Evolutionary conservation across 2,113 vertebrate species (phyloP), one percentile per base, ranked within the genome.

Genomic region (Corythornis cristatus): DNA sequence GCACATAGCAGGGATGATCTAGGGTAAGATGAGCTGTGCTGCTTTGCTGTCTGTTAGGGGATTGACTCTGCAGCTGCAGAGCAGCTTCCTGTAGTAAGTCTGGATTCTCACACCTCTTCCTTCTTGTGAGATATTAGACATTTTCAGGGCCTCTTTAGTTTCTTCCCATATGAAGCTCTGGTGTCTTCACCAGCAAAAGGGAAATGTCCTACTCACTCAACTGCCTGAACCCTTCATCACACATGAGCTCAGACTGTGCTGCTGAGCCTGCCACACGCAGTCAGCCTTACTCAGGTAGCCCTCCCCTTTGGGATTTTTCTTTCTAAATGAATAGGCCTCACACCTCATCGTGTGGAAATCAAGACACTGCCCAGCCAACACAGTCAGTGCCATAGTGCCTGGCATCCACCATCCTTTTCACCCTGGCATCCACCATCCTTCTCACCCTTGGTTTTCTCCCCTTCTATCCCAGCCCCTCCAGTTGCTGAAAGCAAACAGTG

Each of bases 341-440:
- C 22, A 53, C 46, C n/a, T 48, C 50, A 12, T 17, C 1, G 0
- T 0, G 21, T 42, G 35, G 14, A 45, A 74, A 84, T 9, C 35
- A 54, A 23, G 29, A 50, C 7, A 25, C 21, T 3, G 0, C 6
- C 33, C 2, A 0, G 33, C 60, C 37, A 48, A 3, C 0, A 3
- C 33, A 25, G 40, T 21, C 1, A 0, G 25, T 5, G n/a, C 57
- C n/a, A 23, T 42, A 1, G 12, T 31, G 42, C 35, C 66, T 93
- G 82, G 78, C 56, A 74, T 17, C 53, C 77, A 18, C 40, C 6
- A 2, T 37, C 37, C 37, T 37, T 37, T 37, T 10, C 37, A 37
- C 9, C 35, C 66, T 93, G 82, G 78, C 56, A 74, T 17, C 53
- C 77, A 19, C 40, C 7, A 2, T 5, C 16, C 62, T 33, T 8